Evolutionary conservation across 2,888 invertebrate species (phyloP), one percentile per base, ranked within the genome.

Genomic region (Synergus japonicus): DNA sequence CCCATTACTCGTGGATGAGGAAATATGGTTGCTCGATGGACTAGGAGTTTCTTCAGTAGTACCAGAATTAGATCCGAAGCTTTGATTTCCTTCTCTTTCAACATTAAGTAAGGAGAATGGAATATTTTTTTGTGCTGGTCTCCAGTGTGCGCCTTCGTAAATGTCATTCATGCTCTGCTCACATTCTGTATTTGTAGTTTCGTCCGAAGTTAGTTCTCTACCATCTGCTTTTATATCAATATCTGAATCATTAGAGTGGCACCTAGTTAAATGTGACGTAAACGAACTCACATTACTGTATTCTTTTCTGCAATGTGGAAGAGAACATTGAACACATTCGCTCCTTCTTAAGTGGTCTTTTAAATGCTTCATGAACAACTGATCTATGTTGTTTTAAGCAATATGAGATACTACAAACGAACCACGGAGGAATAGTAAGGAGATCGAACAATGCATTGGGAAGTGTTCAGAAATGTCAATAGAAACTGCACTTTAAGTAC

Each of bases 191-290:
- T n/a, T n/a, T n/a, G n/a, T n/a, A n/a, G n/a, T n/a, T n/a, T n/a
- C n/a, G n/a, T n/a, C n/a, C n/a, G n/a, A n/a, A n/a, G n/a, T n/a
- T n/a, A n/a, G n/a, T n/a, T n/a, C n/a, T n/a, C n/a, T n/a, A n/a
- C n/a, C n/a, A n/a, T n/a, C n/a, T n/a, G n/a, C n/a, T n/a, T n/a
- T 44, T 44, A 44, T 44, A 9, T 9, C 44, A 44, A 44, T 63
- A 18, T 18, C 2, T 2, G n/a, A 41, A 7, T 15, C 13, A 37
- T 65, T n/a, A 41, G 65, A 65, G 13, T 79, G 79, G 54, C 22
- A 65, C 65, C 76, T 79, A 1, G 79, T 65, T 41, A 79, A 54
- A 49, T 79, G 79, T 1, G 76, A 79, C 12, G 79, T 79, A 18
- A 76, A 76, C 41, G 79, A 79, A 41, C 49, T 76, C 7, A 79